Conservation (phyloP, 2,113 vertebrate species). For the Andinoacara biseriatus region DNA sequence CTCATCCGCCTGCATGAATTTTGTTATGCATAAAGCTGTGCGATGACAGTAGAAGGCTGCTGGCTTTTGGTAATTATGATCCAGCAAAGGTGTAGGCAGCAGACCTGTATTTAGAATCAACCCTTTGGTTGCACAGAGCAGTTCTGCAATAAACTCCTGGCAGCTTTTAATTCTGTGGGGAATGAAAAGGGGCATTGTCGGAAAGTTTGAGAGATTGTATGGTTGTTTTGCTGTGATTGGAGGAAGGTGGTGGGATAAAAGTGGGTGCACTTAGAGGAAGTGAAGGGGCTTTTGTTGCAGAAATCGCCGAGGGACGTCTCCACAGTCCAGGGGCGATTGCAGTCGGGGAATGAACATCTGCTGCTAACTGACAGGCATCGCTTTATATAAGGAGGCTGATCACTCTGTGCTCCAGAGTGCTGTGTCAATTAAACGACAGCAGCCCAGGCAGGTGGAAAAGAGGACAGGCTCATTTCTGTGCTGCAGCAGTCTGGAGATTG, state of each 20-base stretch:
- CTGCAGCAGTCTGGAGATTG: constrained; percentile 54
- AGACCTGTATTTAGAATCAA: constrained; percentile 52
- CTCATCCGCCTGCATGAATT: constrained; percentile 42
- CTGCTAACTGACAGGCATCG: constrained; percentile 64
- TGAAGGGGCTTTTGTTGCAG: constrained; percentile 14
- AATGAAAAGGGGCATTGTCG: constrained; percentile 28
- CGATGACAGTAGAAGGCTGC: constrained; percentile 9
- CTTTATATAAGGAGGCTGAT: constrained; percentile 66
- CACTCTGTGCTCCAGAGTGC: constrained; percentile 43
- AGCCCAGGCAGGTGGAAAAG: constrained; percentile 41
- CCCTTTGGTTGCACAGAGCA: constrained; percentile 36
- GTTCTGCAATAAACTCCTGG: constrained; percentile 21
- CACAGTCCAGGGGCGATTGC: constrained; percentile 23
- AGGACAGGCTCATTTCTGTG: constrained; percentile 57
- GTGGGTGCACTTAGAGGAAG: constrained; percentile 3
- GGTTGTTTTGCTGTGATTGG: constrained; percentile 18
- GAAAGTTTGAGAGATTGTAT: constrained; percentile 23
- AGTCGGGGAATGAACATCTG: constrained; percentile 23
- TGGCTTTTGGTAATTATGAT: constrained; percentile 34
- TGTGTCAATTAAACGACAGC: constrained; percentile 61
- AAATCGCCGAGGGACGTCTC: background rate
- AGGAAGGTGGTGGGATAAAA: constrained; percentile 18
- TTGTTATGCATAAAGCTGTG: constrained; percentile 31
- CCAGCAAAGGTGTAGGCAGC: constrained; percentile 28
- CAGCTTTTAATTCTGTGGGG: constrained; percentile 23